Evolutionary conservation across 1,140 invertebrate genomes (phyloP), one percentile per base, ranked within the genome.

Genomic region (Penaeus japonicus): DNA sequence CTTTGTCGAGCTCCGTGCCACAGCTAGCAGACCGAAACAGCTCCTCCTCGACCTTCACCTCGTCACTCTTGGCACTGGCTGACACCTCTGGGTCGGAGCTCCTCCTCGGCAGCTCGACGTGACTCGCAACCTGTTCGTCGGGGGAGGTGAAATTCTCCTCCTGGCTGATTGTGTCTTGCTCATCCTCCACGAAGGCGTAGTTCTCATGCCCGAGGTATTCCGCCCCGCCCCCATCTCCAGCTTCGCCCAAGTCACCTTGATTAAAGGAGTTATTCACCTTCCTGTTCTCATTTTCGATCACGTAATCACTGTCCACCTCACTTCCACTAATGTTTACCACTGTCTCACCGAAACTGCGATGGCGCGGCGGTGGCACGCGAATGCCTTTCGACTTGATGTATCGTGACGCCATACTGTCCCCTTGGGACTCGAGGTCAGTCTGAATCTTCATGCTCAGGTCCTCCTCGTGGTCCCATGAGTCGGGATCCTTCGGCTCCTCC

Each of bases 81-180:
- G 47, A 54, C 62, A 83, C 32, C 32, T 88, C 86, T 12, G 86
- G 80, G 54, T 83, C 57, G 10, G 86, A 88, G 27, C 80, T 73
- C 27, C 86, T 73, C 7, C 84, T 35, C 4, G 65, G 5, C 18
- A 27, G 18, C 35, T 62, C 82, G n/a, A 35, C 30, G 70, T 47
- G 47, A 53, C 24, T 7, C 27, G n/a, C 20, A 5, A 73, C 18
- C 0, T 73, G 47, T 18, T 24, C 54, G 4, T 59, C 53, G 27
- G 70, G 27, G 30, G 70, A 32, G 18, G 70, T 27, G 18, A 54
- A 10, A 1, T 27, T 27, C 24, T 78, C 70, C 70, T 57, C 65
- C 7, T 54, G 75, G 70, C 77, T 79, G 3, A 39, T 35, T 1
- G 30, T 39, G 80, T 88, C 70, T 20, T 55, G 17, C 35, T 88